Evolutionary conservation across 2,113 vertebrate genomes (phyloP), one percentile per base, ranked within the genome.

Genomic region (Chloropsis hardwickii): DNA sequence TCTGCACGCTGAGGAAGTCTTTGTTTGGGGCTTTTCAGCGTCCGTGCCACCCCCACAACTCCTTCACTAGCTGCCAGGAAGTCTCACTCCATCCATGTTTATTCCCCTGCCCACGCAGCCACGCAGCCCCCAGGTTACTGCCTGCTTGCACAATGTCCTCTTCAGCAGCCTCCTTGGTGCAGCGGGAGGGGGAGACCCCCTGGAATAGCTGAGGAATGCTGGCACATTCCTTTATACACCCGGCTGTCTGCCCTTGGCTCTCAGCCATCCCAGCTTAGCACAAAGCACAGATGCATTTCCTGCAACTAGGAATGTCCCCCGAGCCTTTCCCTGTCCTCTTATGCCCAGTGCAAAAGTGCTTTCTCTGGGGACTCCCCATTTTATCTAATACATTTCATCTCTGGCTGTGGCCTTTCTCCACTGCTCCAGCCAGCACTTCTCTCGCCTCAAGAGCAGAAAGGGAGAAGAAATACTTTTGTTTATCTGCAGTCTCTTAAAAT

Each of bases 391-490:
- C 64, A 40, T 71, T 83, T 88, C 57, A 74, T 88, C 76, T 73
- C 61, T 88, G 50, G 28, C 47, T 24, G 42, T 47, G 44, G 82
- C 61, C 40, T 74, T 90, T 86, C 50, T 66, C 31, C 4, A 4
- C 31, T 83, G 37, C 24, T 89, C 35, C 64, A 71, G 42, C 54
- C 71, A 0, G 6, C 47, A 82, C 37, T 70, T 76, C 60, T 84
- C 39, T 72, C 0, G 0, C 42, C 87, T 74, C 3, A 6, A 84
- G 70, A 83, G 53, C 47, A 93, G 88, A 94, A 88, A 78, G n/a
- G 74, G 57, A 66, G 80, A 51, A 88, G 72, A 40, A 90, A 72
- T 76, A 53, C 61, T 87, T 95, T 27, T 81, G 92, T 96, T 96
- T 80, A 31, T 84, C 61, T 70, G 60, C 74, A 11, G 4, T 72